Percentiles rank a stretch among this genome's conserved stretches.
These are phyloP conservation scores for Caenorhabditis latens DNA, from an alignment of 1,140 invertebrate species.

Conservation along the genomic window DNA sequence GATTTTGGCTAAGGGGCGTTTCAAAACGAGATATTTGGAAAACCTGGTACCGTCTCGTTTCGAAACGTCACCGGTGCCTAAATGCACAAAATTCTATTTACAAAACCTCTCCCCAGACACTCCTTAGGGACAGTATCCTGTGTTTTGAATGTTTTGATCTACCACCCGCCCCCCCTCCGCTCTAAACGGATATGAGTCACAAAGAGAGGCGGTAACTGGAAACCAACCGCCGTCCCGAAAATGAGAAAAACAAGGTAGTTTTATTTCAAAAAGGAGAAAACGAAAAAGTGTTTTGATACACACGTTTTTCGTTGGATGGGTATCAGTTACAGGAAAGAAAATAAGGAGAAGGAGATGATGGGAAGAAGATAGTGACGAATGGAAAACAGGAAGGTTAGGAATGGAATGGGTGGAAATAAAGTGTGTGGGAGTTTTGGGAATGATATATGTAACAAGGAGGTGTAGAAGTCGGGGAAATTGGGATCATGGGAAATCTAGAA, in stretches of 20 bases:
- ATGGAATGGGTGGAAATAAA: background rate
- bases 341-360: background rate
- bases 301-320: background rate
- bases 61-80: no score
- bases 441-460: no score
- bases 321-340: slow-evolving; percentile 8
- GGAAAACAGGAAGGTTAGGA: background rate
- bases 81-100: no score
- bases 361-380: background rate
- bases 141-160: background rate
- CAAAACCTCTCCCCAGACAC: no score
- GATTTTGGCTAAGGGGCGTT: no score
- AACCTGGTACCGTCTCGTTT: no score
- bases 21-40: no score
- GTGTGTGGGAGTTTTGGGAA: no score
- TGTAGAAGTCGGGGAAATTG: no score
- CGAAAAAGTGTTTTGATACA: slow-evolving; percentile 8
- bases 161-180: no score
- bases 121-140: background rate
- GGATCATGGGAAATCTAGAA: no score
- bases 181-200: background rate
- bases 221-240: background rate
- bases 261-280: background rate
- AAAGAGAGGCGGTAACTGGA: background rate
- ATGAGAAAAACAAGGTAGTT: slow-evolving; percentile 19